phyloP scores from a whole-genome alignment of 1,140 invertebrate species.

The Pogonomyrmex barbatus region DNA sequence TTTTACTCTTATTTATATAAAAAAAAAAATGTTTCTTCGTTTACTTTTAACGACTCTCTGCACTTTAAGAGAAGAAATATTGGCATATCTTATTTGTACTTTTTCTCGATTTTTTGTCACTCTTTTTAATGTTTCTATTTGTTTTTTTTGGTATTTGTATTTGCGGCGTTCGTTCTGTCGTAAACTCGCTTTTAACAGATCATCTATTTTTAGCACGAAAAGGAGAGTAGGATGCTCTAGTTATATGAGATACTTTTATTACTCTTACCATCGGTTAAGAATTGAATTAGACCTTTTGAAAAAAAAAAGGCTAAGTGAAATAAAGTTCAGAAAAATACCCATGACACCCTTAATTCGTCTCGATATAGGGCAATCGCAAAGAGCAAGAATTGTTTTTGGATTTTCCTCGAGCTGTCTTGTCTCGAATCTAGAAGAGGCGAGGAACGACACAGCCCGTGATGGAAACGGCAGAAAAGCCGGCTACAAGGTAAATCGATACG shows the following conservation, averaged over 20 bases:
- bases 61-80: background rate
- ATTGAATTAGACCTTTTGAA: background rate
- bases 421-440: background rate
- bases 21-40: background rate
- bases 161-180: constrained; percentile 1
- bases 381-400: background rate
- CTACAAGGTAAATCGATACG: constrained; percentile 63
- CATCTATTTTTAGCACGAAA: constrained; percentile 33
- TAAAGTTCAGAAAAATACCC: background rate
- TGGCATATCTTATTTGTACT: background rate
- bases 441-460: constrained; percentile 16
- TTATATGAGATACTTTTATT: constrained; percentile 4
- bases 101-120: background rate
- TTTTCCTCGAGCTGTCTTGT: constrained; percentile 2
- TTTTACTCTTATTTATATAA: background rate
- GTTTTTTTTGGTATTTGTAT: background rate
- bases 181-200: constrained; percentile 3
- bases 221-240: constrained; percentile 29
- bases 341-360: background rate
- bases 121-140: background rate
- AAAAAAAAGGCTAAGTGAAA: background rate
- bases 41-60: too few relatives aligned
- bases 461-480: constrained; percentile 47
- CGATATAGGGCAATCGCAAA: background rate
- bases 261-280: background rate